Evolutionary conservation across 2,113 vertebrate genomes (phyloP).

Genomic region (Alaudala cheleensis): DNA sequence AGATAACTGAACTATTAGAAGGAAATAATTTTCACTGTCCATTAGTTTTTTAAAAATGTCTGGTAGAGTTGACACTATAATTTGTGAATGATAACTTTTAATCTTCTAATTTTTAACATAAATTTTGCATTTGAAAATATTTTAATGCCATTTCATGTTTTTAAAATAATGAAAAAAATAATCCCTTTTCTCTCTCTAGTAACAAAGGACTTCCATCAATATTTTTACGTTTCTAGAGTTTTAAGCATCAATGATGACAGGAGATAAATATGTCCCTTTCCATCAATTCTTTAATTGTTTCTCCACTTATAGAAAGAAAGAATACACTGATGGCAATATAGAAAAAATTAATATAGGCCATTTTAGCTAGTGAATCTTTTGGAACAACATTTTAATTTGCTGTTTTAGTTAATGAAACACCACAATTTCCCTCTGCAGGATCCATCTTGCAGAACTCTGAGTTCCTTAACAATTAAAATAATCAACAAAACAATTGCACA

Average conservation of each 20-base stretch:
- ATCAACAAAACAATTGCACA: neutral
- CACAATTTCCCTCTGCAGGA: neutral
- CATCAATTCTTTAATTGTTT: neutral
- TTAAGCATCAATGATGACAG: neutral
- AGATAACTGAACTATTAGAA: neutral
- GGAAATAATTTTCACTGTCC: neutral
- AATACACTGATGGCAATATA: neutral
- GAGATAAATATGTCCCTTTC: neutral
- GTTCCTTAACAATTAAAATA: neutral
- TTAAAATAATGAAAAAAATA: neutral
- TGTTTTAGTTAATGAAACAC: neutral
- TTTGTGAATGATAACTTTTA: neutral
- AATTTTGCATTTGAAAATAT: neutral
- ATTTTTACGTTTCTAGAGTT: neutral
- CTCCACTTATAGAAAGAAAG: neutral
- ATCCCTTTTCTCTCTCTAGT: neutral
- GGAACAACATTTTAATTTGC: neutral
- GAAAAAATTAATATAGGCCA: neutral
- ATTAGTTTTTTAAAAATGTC: neutral
- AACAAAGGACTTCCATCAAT: neutral
- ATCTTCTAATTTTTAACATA: neutral
- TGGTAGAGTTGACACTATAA: neutral
- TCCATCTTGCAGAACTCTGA: neutral
- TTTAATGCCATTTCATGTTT: neutral
- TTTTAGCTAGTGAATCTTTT: neutral